Conservation (phyloP, 2,113 vertebrate genomes). For the Lichenostomus cassidix region DNA sequence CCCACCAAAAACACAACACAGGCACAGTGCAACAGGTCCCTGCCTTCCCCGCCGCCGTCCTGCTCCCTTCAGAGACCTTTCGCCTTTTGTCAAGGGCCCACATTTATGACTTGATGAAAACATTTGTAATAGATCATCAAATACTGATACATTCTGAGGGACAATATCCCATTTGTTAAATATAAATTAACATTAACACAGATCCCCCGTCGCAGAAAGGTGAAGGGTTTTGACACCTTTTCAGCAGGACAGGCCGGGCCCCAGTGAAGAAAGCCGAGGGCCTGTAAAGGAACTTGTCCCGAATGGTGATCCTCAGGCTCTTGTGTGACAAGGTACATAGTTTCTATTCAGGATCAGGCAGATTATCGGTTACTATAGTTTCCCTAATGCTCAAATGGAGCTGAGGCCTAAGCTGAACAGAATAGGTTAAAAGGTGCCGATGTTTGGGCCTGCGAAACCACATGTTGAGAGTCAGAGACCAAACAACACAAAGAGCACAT, state of each 20-base stretch:
- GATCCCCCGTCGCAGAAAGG: constrained; percentile 72
- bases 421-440: constrained; percentile 99
- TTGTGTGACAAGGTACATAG: constrained; percentile 99
- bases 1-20: background rate
- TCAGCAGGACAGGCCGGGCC: constrained; percentile 84
- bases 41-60: background rate
- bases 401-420: constrained; percentile 95
- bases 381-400: constrained; percentile 98
- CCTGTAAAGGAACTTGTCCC: constrained; percentile 91
- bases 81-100: constrained; percentile 74
- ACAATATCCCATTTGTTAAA: constrained; percentile 85
- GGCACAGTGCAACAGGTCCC: background rate
- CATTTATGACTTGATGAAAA: constrained; percentile 82
- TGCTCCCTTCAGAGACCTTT: constrained; percentile 21
- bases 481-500: constrained; percentile 90
- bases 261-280: constrained; percentile 84
- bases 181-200: constrained; percentile 87
- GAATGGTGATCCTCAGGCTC: constrained; percentile 88
- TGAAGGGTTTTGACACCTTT: constrained; percentile 83
- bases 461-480: constrained; percentile 98
- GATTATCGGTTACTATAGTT: constrained; percentile 99
- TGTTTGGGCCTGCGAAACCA: constrained; percentile 93
- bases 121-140: constrained; percentile 85
- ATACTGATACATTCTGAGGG: constrained; percentile 79
- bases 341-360: constrained; percentile 96